phyloP scores from a whole-genome alignment of 1,140 invertebrate species.

The Solenopsis invicta region DNA sequence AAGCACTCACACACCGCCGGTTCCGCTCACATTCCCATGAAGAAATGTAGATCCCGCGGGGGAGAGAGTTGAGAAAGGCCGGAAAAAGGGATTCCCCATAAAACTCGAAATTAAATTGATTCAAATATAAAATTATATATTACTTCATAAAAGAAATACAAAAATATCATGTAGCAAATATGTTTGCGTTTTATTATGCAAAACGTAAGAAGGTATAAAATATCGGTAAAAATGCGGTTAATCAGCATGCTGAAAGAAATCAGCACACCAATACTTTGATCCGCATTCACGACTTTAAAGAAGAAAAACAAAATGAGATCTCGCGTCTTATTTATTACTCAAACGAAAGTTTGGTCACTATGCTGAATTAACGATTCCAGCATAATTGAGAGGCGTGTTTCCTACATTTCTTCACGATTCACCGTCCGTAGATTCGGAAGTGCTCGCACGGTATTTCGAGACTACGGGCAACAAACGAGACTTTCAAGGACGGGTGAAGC shows the following conservation, averaged over 20 bases:
- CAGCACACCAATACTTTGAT: background rate
- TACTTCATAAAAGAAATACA: conserved; percentile 14
- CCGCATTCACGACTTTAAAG: background rate
- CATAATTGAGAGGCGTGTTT: background rate
- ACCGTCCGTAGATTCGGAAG: background rate
- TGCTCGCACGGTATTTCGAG: conserved; percentile 43
- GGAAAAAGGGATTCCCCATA: background rate
- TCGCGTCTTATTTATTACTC: background rate
- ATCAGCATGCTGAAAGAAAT: background rate
- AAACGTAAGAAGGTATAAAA: conserved; percentile 30
- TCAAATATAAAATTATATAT: conserved; percentile 3
- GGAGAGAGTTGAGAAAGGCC: background rate
- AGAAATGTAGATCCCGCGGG: conserved; percentile 25
- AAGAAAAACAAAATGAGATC: background rate
- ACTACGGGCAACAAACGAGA: conserved; percentile 16
- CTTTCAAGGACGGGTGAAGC: background rate
- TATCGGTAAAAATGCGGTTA: background rate
- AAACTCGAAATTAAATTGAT: background rate
- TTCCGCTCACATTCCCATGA: conserved; percentile 30
- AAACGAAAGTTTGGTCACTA: background rate
- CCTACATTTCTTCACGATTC: conserved; percentile 49
- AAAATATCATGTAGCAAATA: conserved; percentile 26
- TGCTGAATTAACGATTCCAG: background rate
- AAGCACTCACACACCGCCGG: conserved; percentile 20
- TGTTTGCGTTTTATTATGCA: conserved; percentile 14